These are phyloP conservation scores for Protobothrops flavoviridis DNA, from an alignment of 2,113 vertebrate genomes.

Conservation along the genomic window DNA sequence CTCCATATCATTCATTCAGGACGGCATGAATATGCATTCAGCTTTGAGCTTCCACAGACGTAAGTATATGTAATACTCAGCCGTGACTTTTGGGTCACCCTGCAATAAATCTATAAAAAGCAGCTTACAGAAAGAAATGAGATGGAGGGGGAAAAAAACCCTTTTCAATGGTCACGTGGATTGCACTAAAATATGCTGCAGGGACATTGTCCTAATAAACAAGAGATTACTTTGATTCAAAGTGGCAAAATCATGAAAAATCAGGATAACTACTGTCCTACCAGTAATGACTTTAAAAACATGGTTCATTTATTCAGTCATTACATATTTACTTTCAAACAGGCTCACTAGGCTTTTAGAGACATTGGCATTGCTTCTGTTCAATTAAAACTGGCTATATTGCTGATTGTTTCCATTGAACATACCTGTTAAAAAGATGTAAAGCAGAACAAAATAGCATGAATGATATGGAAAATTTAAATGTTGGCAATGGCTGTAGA, in stretches of 20 bases:
- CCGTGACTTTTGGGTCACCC: conserved; percentile 9
- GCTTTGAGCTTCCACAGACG: conserved; percentile 99
- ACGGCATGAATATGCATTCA: conserved; percentile 99
- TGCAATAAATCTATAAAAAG: neutral
- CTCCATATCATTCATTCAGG: conserved; percentile 96
- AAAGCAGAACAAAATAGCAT: neutral
- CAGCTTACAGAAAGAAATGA: conserved; percentile 37
- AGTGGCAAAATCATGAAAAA: neutral
- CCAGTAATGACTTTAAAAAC: neutral
- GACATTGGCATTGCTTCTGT: conserved; percentile 26
- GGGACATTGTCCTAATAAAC: conserved; percentile 54
- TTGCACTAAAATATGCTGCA: conserved; percentile 50
- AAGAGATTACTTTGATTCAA: conserved; percentile 64
- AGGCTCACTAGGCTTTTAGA: conserved; percentile 16
- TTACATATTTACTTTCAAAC: neutral
- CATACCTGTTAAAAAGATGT: neutral
- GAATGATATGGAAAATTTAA: neutral
- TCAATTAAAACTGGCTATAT: neutral
- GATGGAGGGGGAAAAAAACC: conserved; percentile 61
- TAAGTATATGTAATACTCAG: conserved; percentile 69
- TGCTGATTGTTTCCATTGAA: neutral
- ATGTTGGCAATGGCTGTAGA: neutral
- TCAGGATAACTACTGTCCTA: neutral
- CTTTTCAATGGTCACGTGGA: conserved; percentile 68
- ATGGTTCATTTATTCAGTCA: accelerated